Base-by-base conservation (phyloP, 2,113 vertebrate species). In the Puffinus mauretanicus region DNA sequence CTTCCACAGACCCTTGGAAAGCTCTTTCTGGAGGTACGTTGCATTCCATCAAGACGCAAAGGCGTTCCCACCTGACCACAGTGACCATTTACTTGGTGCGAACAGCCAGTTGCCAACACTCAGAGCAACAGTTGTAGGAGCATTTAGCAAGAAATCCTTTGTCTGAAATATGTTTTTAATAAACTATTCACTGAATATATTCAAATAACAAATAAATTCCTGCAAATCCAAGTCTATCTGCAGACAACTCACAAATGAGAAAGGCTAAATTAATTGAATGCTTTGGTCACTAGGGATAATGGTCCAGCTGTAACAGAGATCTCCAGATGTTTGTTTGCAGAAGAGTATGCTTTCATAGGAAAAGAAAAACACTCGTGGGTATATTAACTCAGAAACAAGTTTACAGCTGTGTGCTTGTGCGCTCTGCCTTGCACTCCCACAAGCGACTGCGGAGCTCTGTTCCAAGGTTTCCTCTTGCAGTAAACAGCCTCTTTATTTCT, bases 91-190 rank as follows among this genome's bases (percentile, higher is more conserved):
- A 7, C 15, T 7, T 7, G 71, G 54, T 40, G 40, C 2, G 4
- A 91, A 13, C 66, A 72, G 73, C 52, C 81, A 10, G 36, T 87
- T 93, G 89, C 93, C 93, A 86, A 3, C 61, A 3, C 92, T 73
- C 67, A 30, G 51, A 86, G 83, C 69, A 40, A 57, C 90, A 86
- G 75, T 93, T n/a, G 29, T 25, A 70, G 91, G n/a, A 87, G 73
- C 73, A n/a, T 55, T 96, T 87, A 93, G 49, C 0, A 38, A 82
- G 93, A 73, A 87, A 62, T 54, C 54, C 82, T 83, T 70, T 62
- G 90, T 29, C 89, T 96, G 96, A 97, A 97, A 97, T 97, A 97
- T 80, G 78, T 72, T 95, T 97, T 95, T 97, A 96, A 97, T 97
- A 97, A 97, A 66, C 75, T 36, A 73, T 66, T 91, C 58, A 22